phyloP scores from a whole-genome alignment of 2,113 vertebrate species.

The Malurus cyaneus region DNA sequence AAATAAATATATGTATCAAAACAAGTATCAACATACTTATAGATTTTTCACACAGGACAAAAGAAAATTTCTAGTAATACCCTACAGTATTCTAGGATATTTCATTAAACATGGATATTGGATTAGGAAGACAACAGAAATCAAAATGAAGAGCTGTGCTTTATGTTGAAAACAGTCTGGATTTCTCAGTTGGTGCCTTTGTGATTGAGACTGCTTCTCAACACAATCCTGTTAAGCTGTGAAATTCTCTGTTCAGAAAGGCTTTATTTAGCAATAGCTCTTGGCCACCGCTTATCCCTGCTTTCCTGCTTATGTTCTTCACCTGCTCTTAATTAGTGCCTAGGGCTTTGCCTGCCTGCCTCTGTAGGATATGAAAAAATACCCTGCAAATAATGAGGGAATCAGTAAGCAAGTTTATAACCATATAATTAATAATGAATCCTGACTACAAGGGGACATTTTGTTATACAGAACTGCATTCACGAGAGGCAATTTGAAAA shows the following conservation, averaged over 20 bases:
- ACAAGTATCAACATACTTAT: not conserved
- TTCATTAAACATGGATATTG: not conserved
- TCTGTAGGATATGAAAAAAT: conserved; percentile 1
- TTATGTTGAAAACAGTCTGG: not conserved
- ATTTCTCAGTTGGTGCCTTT: not conserved
- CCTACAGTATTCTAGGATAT: not conserved
- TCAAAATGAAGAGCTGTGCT: not conserved
- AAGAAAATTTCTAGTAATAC: not conserved
- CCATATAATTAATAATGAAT: not conserved
- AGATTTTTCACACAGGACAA: not conserved
- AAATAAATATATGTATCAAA: not conserved
- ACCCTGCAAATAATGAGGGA: conserved; percentile 2
- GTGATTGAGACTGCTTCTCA: not conserved
- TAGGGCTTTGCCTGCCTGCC: not conserved
- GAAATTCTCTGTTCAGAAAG: not conserved
- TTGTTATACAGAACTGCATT: not conserved
- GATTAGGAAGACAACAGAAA: not conserved
- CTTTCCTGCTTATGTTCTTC: conserved; percentile 22
- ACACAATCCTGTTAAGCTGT: conserved; percentile 22
- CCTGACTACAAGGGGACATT: not conserved
- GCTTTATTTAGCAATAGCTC: conserved; percentile 8
- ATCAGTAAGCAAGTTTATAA: conserved; percentile 9
- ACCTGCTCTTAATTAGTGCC: conserved; percentile 30
- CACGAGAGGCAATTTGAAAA: not conserved
- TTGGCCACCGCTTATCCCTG: not conserved